phyloP scores from a whole-genome alignment of 2,888 invertebrate genomes.

The Rhamphomyia laevipes region DNA sequence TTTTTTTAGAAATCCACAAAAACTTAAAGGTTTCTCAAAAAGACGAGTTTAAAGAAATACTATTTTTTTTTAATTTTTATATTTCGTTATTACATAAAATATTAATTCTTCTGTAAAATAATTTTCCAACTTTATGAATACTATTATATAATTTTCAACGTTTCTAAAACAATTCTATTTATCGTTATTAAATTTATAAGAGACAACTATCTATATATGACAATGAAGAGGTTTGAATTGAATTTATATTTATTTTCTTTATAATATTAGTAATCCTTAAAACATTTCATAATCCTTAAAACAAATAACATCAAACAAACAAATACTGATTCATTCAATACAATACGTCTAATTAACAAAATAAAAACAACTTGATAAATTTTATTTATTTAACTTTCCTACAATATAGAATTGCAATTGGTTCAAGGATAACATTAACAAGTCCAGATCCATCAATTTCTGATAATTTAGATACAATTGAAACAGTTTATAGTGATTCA shows the following conservation, averaged over 20 bases:
- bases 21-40: constrained; percentile 2
- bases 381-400: constrained; percentile 1
- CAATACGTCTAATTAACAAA: no score
- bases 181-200: no score
- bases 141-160: neutral
- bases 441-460: constrained; percentile 42
- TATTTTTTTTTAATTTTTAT: no score
- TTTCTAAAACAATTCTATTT: no score
- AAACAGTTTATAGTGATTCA: constrained; percentile 30
- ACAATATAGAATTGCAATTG: constrained; percentile 29
- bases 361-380: no score
- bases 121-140: no score
- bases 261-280: neutral
- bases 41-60: neutral
- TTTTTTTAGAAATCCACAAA: constrained; percentile 32
- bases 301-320: neutral
- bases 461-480: constrained; percentile 19
- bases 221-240: neutral
- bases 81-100: no score
- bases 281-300: neutral
- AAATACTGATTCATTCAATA: constrained; percentile 6
- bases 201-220: no score
- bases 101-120: no score
- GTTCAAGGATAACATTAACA: constrained; percentile 42
- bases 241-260: neutral